Evolutionary conservation across 2,113 vertebrate genomes (phyloP).

Genomic region (Trogon surrucura): DNA sequence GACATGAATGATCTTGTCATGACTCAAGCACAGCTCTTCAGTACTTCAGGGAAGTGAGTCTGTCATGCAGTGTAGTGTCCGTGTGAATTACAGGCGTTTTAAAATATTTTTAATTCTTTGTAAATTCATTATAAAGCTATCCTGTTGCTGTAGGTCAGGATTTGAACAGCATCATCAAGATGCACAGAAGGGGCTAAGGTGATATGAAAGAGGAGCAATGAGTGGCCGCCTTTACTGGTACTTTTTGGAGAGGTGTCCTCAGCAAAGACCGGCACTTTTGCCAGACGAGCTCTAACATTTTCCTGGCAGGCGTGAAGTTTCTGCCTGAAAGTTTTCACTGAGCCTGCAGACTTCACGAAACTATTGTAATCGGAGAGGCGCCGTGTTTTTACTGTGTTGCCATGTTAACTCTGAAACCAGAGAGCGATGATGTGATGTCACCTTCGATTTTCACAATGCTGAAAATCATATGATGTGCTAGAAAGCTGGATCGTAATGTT

Average conservation of each 20-base stretch:
- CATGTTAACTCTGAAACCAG: slow-evolving; percentile 12
- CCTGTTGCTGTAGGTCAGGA: neutral
- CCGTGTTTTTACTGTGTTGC: slow-evolving; percentile 29
- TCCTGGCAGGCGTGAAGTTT: neutral
- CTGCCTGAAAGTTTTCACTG: neutral
- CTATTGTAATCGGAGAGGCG: neutral
- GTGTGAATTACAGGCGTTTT: neutral
- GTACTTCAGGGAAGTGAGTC: neutral
- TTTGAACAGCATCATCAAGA: neutral
- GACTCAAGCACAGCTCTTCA: neutral
- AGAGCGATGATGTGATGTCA: neutral
- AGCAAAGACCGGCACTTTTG: neutral
- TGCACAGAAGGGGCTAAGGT: neutral
- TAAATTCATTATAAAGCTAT: neutral
- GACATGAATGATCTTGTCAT: neutral
- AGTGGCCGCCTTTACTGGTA: neutral
- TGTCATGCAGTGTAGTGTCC: rapidly evolving
- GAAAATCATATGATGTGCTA: neutral
- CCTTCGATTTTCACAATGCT: neutral
- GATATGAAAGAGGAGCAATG: neutral
- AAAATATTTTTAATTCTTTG: neutral
- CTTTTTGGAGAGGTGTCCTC: neutral
- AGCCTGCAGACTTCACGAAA: neutral
- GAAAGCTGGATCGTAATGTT: neutral
- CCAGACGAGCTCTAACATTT: slow-evolving; percentile 23